A percentile compares a stretch with the other conserved stretches of the same genome.
These are phyloP conservation scores for Syncerus caffer DNA, from an alignment of 2,797 vertebrate species.

Conservation along the genomic window DNA sequence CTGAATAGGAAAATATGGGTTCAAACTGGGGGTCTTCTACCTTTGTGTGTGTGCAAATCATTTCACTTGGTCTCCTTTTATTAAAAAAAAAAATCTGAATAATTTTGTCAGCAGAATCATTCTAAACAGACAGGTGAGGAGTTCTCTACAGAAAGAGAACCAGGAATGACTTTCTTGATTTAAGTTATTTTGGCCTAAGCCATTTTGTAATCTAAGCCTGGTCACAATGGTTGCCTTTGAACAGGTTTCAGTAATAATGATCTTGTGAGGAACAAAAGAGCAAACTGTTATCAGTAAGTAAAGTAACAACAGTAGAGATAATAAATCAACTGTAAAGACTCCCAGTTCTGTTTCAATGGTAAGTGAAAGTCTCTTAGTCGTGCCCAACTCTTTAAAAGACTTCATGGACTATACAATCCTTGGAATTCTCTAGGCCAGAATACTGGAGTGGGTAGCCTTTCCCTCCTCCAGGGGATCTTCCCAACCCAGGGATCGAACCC, in stretches of 20 bases:
- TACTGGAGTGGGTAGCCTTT: neutral
- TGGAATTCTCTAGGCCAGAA: neutral
- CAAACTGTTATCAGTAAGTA: neutral
- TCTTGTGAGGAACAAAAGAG: neutral
- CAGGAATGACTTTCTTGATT: neutral
- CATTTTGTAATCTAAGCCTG: neutral
- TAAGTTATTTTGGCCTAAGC: neutral
- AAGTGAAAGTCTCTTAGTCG: neutral
- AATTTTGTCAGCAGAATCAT: neutral
- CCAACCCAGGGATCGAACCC: neutral
- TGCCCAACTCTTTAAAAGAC: neutral
- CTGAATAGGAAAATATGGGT: neutral
- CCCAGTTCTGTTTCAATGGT: neutral
- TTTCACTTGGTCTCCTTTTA: neutral
- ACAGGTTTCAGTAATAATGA: neutral
- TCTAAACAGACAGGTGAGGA: neutral
- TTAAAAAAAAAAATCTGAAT: neutral
- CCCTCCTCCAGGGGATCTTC: neutral
- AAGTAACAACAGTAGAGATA: neutral
- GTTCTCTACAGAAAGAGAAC: neutral
- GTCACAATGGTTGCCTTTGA: neutral
- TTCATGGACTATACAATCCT: neutral
- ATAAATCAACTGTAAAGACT: neutral
- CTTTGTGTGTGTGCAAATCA: neutral
- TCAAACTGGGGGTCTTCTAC: neutral